These are phyloP conservation scores for Spondyliosoma cantharus DNA, from an alignment of 2,797 vertebrate species.

Conservation along the genomic window DNA sequence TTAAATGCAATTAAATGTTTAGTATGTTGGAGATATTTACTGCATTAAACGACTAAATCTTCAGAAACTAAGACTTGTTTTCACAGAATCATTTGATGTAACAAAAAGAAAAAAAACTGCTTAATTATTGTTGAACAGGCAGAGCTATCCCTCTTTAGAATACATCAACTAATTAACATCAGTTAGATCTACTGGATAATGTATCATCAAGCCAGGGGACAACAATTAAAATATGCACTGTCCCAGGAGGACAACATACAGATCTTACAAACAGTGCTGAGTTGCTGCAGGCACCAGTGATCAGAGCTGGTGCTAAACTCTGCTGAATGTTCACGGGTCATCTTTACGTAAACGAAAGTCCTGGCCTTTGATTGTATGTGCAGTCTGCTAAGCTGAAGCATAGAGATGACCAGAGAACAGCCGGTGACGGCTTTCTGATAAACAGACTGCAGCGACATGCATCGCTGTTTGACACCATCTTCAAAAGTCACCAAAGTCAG, in stretches of 20 bases:
- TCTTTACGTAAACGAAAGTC: neutral
- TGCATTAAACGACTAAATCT: neutral
- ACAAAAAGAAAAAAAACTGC: neutral
- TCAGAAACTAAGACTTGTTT: neutral
- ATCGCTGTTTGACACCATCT: neutral
- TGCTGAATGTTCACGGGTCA: neutral
- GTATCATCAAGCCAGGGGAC: neutral
- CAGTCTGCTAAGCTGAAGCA: neutral
- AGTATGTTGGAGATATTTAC: neutral
- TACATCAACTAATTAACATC: slow-evolving; percentile 1
- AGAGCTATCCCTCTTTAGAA: neutral
- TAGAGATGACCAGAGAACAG: neutral
- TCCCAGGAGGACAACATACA: neutral
- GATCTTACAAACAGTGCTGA: neutral
- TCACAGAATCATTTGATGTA: neutral
- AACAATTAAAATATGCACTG: neutral
- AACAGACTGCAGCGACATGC: neutral
- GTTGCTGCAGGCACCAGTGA: neutral
- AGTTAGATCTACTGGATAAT: neutral
- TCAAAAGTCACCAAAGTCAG: slow-evolving; percentile 3
- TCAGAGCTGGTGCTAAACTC: neutral
- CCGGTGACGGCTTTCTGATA: neutral
- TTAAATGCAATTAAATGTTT: neutral
- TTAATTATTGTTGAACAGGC: neutral
- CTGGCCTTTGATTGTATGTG: too few relatives aligned